phyloP scores from a whole-genome alignment of 2,888 invertebrate genomes.

The Heterodera filipjevi region DNA sequence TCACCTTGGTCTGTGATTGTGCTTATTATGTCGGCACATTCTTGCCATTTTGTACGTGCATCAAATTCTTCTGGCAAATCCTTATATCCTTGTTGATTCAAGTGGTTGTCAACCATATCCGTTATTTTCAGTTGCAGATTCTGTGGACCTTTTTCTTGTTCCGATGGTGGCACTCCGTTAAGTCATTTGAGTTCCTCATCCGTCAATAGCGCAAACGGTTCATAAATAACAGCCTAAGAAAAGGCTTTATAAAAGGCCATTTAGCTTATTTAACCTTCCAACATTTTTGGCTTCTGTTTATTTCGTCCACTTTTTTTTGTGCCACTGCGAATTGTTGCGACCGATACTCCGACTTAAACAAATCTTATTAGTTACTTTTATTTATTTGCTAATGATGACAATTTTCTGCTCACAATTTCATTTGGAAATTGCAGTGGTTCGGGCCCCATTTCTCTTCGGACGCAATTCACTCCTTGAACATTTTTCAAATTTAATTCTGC shows the following conservation, averaged over 20 bases:
- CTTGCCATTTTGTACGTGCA: slow-evolving; percentile 15
- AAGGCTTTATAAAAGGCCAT: neutral
- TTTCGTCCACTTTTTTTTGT: neutral
- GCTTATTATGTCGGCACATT: slow-evolving; percentile 14
- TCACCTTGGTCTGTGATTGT: slow-evolving; percentile 10
- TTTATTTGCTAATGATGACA: neutral
- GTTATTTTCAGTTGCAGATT: neutral
- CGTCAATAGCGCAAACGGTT: neutral
- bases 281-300: neutral
- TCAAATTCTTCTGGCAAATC: slow-evolving; percentile 20
- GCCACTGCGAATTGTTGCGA: neutral
- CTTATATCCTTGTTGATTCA: neutral
- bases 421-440: neutral
- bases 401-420: neutral
- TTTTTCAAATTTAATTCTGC: neutral
- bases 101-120: neutral
- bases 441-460: neutral
- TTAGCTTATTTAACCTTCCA: neutral
- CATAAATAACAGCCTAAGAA: neutral
- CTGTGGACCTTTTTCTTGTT: neutral
- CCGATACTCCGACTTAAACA: neutral
- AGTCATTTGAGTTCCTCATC: neutral
- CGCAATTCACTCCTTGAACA: neutral
- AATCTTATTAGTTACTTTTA: neutral
- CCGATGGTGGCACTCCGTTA: neutral